These are phyloP conservation scores for Perodicticus potto DNA, from an alignment of 2,797 vertebrate genomes.

Conservation along the genomic window DNA sequence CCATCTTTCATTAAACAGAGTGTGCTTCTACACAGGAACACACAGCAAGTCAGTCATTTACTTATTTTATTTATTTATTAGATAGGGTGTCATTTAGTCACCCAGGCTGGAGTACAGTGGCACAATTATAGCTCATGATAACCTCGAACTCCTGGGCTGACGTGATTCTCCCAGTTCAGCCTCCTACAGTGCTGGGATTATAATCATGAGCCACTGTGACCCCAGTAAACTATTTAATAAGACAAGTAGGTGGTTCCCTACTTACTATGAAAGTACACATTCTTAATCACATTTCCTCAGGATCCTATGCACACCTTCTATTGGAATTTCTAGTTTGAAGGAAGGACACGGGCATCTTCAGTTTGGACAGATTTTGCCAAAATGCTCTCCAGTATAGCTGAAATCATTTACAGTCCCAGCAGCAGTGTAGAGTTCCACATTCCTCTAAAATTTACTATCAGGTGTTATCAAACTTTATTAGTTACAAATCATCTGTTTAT, in stretches of 20 bases:
- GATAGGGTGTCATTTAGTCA: no score
- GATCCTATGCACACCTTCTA: neutral
- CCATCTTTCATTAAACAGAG: neutral
- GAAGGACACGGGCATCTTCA: neutral
- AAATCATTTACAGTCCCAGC: neutral
- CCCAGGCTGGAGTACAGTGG: no score
- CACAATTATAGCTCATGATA: no score
- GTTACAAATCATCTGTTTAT: neutral
- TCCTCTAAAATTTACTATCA: neutral
- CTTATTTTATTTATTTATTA: no score
- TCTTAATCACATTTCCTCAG: neutral
- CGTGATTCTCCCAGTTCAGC: no score
- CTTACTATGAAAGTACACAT: neutral
- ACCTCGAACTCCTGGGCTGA: no score
- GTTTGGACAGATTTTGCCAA: neutral
- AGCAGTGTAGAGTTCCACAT: neutral
- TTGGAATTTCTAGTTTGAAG: neutral
- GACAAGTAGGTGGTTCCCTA: neutral
- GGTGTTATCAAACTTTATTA: neutral
- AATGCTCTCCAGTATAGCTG: neutral
- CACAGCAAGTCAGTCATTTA: neutral
- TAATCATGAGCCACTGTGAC: no score
- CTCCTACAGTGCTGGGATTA: no score
- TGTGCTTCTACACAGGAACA: neutral
- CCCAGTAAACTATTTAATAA: neutral